phyloP scores from a whole-genome alignment of 1,140 invertebrate genomes.

The Tetranychus cinnabarinus region DNA sequence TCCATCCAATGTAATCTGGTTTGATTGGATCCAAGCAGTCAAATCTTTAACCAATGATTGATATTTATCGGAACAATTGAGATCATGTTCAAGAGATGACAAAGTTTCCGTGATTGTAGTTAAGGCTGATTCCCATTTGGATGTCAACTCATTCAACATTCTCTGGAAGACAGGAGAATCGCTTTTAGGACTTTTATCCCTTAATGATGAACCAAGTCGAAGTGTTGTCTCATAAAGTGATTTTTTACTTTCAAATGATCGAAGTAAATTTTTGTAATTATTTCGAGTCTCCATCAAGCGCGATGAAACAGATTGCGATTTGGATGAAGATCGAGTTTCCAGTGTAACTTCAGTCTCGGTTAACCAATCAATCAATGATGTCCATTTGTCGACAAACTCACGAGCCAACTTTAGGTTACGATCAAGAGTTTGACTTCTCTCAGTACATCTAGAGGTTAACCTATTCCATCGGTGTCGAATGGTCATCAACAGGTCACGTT shows the following conservation, averaged over 20 bases:
- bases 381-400: constrained; percentile 77
- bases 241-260: constrained; percentile 69
- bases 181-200: constrained; percentile 72
- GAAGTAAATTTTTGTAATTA: constrained; percentile 13
- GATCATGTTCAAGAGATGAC: constrained; percentile 74
- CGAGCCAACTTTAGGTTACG: constrained; percentile 85
- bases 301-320: background rate
- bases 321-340: background rate
- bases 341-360: constrained; percentile 20
- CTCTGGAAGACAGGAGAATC: constrained; percentile 59
- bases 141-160: constrained; percentile 66
- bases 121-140: constrained; percentile 79
- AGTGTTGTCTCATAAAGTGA: constrained; percentile 63
- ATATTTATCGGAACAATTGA: constrained; percentile 80
- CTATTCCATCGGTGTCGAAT: constrained; percentile 93
- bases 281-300: background rate
- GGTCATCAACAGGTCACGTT: constrained; percentile 83
- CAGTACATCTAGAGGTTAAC: constrained; percentile 77
- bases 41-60: constrained; percentile 81
- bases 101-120: constrained; percentile 81
- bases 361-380: constrained; percentile 22
- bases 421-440: constrained; percentile 71
- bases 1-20: constrained; percentile 44
- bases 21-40: constrained; percentile 71
- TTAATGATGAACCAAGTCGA: constrained; percentile 61